These are phyloP conservation scores for Oithona nana DNA, from an alignment of 2,888 invertebrate species.

Conservation along the genomic window DNA sequence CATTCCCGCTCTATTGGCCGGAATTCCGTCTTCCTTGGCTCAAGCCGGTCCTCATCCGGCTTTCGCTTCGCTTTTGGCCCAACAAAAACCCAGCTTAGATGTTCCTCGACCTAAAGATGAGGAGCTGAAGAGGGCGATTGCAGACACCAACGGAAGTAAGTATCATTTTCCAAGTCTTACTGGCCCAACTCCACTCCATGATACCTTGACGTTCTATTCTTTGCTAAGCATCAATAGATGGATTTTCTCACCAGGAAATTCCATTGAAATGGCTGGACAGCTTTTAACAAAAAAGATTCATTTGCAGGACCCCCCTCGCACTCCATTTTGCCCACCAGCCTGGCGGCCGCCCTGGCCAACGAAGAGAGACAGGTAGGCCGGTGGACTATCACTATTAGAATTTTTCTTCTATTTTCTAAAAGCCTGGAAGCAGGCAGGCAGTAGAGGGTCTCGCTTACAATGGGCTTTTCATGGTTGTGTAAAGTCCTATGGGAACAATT, in stretches of 20 bases:
- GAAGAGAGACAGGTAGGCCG: background rate
- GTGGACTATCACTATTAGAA: no score
- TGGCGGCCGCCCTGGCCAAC: background rate
- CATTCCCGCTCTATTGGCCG: background rate
- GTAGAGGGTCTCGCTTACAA: no score
- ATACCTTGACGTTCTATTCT: no score
- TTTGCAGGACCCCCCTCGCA: background rate
- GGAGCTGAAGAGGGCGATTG: background rate
- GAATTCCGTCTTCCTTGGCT: background rate
- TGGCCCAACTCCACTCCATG: no score
- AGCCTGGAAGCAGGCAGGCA: no score
- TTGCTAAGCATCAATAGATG: no score
- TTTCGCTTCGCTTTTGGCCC: constrained; percentile 16
- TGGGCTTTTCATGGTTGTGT: no score
- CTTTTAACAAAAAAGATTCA: no score
- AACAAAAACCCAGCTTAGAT: constrained; percentile 19
- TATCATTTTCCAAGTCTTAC: no score
- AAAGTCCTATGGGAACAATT: background rate
- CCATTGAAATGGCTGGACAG: no score
- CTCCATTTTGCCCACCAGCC: background rate
- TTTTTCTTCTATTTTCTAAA: no score
- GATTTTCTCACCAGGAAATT: no score
- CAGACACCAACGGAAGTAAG: constrained; percentile 3
- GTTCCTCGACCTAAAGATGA: background rate
- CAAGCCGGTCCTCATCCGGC: constrained; percentile 16